Conservation (phyloP, 2,797 vertebrate genomes). For the Ciconia nigra region DNA sequence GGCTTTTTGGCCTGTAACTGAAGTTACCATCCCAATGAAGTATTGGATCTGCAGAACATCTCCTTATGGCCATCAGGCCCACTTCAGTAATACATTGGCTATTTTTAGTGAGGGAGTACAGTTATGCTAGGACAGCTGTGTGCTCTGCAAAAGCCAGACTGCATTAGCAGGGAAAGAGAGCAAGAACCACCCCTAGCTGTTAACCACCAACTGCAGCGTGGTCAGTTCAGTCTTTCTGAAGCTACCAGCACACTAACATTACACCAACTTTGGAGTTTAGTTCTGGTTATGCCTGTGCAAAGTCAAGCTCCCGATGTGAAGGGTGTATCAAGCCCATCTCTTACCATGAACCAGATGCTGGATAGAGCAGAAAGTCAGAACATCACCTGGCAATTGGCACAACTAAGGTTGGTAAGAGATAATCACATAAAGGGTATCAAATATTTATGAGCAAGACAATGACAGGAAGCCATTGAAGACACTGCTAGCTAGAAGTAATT, state of each 20-base stretch:
- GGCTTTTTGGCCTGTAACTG: neutral
- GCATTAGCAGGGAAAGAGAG: neutral
- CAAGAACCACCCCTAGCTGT: neutral
- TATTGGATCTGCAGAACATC: neutral
- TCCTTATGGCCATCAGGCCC: neutral
- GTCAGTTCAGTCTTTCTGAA: neutral
- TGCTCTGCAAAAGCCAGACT: neutral
- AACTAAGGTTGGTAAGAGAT: neutral
- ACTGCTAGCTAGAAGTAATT: neutral
- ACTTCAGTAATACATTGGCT: neutral
- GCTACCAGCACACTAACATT: neutral
- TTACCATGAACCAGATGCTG: neutral
- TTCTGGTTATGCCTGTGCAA: neutral
- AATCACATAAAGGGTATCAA: neutral
- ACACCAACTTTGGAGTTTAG: neutral
- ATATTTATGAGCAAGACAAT: constrained; percentile 12
- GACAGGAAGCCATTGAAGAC: constrained; percentile 21
- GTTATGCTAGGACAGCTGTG: neutral
- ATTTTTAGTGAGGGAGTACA: neutral
- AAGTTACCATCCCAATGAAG: neutral
- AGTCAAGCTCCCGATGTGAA: neutral
- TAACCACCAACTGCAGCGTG: neutral
- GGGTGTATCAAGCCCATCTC: neutral
- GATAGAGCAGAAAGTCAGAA: neutral
- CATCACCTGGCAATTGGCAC: neutral